Evolutionary conservation across 2,888 invertebrate genomes (phyloP).

Genomic region (Belgica antarctica): DNA sequence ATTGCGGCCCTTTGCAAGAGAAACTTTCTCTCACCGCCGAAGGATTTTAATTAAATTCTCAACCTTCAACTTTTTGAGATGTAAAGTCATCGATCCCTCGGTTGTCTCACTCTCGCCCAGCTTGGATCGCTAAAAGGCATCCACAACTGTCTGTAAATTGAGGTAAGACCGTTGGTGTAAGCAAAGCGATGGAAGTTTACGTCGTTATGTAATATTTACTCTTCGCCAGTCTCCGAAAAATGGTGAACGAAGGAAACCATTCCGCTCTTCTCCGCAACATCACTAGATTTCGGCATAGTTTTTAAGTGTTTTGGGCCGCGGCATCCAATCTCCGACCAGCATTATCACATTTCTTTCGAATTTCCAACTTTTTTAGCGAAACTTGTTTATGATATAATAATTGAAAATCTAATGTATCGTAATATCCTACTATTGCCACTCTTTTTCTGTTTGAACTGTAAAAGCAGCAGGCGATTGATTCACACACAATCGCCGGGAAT

Average conservation of each 20-base stretch:
- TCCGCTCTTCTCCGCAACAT: too few species aligned
- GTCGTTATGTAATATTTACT: constrained; percentile 1
- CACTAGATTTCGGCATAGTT: background rate
- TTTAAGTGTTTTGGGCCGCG: background rate
- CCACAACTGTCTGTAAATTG: background rate
- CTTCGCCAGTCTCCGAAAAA: background rate
- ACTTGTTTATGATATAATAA: constrained; percentile 26
- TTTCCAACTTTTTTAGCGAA: background rate
- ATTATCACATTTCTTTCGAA: background rate
- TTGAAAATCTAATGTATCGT: constrained; percentile 26
- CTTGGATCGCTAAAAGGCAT: background rate
- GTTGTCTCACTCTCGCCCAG: background rate
- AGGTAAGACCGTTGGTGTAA: background rate
- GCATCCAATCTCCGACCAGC: background rate
- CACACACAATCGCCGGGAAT: constrained; percentile 4
- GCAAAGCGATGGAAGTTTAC: background rate
- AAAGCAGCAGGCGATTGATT: background rate
- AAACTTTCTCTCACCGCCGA: background rate
- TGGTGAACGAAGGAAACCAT: background rate
- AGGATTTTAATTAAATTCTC: background rate
- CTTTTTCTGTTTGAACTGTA: background rate
- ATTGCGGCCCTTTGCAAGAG: too few species aligned
- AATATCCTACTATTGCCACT: background rate
- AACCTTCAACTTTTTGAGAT: constrained; percentile 3
- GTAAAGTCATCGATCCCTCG: constrained; percentile 7